Conservation (phyloP, 2,888 invertebrate genomes). For the Eurytoma adleriae region DNA sequence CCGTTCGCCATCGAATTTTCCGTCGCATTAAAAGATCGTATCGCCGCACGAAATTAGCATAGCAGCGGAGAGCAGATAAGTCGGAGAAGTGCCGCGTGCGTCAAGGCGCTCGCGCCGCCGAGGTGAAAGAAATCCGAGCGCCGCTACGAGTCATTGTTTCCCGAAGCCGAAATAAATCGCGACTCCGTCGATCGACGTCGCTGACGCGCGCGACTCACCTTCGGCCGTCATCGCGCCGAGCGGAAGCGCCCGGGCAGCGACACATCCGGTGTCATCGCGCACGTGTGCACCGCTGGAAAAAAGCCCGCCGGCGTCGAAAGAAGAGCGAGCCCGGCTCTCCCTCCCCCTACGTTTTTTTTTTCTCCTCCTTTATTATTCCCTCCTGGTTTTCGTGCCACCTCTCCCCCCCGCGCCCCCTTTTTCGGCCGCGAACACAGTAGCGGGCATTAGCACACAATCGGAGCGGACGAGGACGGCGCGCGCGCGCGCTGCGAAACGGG, state of each 20-base stretch:
- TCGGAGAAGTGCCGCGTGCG: too few species aligned
- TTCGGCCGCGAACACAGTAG: constrained; percentile 65
- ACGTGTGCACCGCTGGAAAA: neutral
- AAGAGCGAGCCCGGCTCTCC: neutral
- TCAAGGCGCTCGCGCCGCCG: too few species aligned
- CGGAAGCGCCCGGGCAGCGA: constrained; percentile 18
- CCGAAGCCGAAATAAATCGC: neutral
- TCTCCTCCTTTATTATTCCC: constrained; percentile 7
- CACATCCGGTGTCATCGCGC: constrained; percentile 32
- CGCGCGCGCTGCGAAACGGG: constrained; percentile 9
- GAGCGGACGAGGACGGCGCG: constrained; percentile 63
- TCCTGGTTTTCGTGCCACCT: constrained; percentile 8
- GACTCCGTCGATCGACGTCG: neutral
- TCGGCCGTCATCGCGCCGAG: neutral
- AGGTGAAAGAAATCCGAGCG: too few species aligned
- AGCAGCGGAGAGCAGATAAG: neutral
- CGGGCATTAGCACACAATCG: constrained; percentile 76
- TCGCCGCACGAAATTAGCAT: neutral
- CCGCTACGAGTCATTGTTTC: constrained; percentile 6
- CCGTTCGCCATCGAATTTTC: too few species aligned
- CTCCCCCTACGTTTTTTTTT: neutral
- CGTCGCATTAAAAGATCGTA: neutral
- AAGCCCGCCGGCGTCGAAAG: neutral
- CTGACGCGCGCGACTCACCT: neutral
- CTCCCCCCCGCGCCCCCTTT: neutral